These are phyloP conservation scores for Troides aeacus DNA, from an alignment of 2,888 invertebrate species.

Conservation along the genomic window DNA sequence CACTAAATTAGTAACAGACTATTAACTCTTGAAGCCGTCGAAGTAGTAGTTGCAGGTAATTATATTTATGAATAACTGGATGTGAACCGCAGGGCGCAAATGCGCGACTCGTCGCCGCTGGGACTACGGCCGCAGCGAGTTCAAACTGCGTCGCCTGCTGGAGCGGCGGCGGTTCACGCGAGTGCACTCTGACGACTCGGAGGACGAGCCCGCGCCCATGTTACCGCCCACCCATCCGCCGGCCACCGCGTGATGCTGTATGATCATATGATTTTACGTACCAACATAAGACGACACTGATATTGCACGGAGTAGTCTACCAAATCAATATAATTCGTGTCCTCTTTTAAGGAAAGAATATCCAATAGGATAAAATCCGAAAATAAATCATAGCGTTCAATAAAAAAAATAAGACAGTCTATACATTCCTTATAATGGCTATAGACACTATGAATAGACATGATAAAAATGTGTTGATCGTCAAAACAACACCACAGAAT, in stretches of 20 bases:
- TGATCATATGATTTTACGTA: neutral
- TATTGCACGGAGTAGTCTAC: neutral
- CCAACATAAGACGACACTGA: neutral
- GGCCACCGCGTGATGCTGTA: slow-evolving; percentile 55
- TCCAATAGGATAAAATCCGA: too few relatives aligned
- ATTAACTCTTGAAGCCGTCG: too few relatives aligned
- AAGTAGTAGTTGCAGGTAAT: too few relatives aligned
- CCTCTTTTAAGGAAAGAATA: too few relatives aligned
- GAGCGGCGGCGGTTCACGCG: slow-evolving; percentile 82
- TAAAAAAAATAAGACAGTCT: too few relatives aligned
- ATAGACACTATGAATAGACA: too few relatives aligned
- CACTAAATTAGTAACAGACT: too few relatives aligned
- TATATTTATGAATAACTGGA: neutral
- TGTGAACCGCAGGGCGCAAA: slow-evolving; percentile 61
- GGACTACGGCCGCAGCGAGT: slow-evolving; percentile 77
- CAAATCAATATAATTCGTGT: too few relatives aligned
- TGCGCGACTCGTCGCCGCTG: slow-evolving; percentile 66
- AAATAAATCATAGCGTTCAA: too few relatives aligned
- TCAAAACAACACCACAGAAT: neutral
- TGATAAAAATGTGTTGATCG: too few relatives aligned
- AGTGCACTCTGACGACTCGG: slow-evolving; percentile 83
- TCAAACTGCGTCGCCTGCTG: slow-evolving; percentile 83
- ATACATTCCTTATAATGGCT: too few relatives aligned
- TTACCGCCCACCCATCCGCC: slow-evolving; percentile 60
- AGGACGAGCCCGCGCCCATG: slow-evolving; percentile 82